phyloP scores from a whole-genome alignment of 2,113 vertebrate genomes.

The Myotis brandtii region DNA sequence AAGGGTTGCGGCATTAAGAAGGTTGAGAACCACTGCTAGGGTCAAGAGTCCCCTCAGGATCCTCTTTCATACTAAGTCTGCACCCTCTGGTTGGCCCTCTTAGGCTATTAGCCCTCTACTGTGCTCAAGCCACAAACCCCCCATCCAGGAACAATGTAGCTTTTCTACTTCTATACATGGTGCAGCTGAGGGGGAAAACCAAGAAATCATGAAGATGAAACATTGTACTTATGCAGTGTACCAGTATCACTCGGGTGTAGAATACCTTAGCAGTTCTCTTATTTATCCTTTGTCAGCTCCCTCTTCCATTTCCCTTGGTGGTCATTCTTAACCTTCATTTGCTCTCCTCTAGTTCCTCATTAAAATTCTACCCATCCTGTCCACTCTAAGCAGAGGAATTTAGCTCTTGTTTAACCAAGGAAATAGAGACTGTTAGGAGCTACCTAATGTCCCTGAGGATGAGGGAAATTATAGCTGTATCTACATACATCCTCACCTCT shows the following conservation, averaged over 20 bases:
- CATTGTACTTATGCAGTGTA: not conserved
- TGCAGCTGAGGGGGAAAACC: not conserved
- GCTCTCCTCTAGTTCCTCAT: not conserved
- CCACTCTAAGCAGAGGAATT: not conserved
- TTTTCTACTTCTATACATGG: not conserved
- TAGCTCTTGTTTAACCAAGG: conserved; percentile 5
- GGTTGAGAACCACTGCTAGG: not conserved
- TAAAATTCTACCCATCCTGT: not conserved
- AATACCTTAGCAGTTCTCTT: not conserved
- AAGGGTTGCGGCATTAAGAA: no score
- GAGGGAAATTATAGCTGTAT: not conserved
- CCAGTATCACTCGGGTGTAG: not conserved
- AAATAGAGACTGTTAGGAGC: not conserved
- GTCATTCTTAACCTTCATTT: not conserved
- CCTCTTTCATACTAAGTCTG: not conserved
- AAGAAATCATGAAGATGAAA: not conserved
- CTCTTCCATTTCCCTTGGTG: not conserved
- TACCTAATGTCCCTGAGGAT: not conserved
- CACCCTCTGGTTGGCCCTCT: not conserved
- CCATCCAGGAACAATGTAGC: not conserved
- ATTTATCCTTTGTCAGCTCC: not conserved
- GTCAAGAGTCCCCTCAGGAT: not conserved
- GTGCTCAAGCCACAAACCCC: not conserved
- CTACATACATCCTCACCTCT: not conserved
- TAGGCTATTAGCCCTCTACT: not conserved